Evolutionary conservation across 1,140 invertebrate genomes (phyloP).

Genomic region (Zaprionus capensis): DNA sequence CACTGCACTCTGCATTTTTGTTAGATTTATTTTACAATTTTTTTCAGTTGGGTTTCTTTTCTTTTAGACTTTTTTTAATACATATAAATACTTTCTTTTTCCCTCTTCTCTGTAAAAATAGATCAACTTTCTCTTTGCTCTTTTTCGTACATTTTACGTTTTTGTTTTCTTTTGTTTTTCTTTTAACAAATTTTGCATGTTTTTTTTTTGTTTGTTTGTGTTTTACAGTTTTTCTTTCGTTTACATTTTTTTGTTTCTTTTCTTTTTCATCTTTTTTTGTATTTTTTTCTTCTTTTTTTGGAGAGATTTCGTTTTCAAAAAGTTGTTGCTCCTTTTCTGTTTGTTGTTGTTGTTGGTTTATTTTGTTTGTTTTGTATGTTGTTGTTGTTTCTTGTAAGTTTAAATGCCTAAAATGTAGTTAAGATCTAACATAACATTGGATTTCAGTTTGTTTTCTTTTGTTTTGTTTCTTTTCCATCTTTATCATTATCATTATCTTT

Average conservation of each 20-base stretch:
- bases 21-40: conserved; percentile 73
- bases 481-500: conserved; percentile 44
- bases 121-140: conserved; percentile 66
- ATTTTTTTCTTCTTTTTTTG: conserved; percentile 47
- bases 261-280: conserved; percentile 33
- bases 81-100: conserved; percentile 77
- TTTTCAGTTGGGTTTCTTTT: conserved; percentile 51
- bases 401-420: conserved; percentile 80
- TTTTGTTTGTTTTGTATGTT: conserved; percentile 51
- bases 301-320: conserved; percentile 81
- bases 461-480: conserved; percentile 16
- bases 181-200: conserved; percentile 71
- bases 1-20: conserved; percentile 46
- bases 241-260: conserved; percentile 65
- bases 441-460: conserved; percentile 59
- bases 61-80: conserved; percentile 66
- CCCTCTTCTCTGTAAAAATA: conserved; percentile 73
- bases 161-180: conserved; percentile 58
- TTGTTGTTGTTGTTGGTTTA: conserved; percentile 59
- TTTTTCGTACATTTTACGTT: conserved; percentile 54
- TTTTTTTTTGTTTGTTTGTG: conserved; percentile 64
- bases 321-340: conserved; percentile 59
- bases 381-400: conserved; percentile 56
- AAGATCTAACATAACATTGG: conserved; percentile 79
- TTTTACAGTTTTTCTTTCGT: conserved; percentile 53